A percentile compares a stretch with the other conserved stretches of the same genome.
Evolutionary conservation across 2,113 vertebrate genomes (phyloP).

Genomic region (Poeciliopsis prolifica): DNA sequence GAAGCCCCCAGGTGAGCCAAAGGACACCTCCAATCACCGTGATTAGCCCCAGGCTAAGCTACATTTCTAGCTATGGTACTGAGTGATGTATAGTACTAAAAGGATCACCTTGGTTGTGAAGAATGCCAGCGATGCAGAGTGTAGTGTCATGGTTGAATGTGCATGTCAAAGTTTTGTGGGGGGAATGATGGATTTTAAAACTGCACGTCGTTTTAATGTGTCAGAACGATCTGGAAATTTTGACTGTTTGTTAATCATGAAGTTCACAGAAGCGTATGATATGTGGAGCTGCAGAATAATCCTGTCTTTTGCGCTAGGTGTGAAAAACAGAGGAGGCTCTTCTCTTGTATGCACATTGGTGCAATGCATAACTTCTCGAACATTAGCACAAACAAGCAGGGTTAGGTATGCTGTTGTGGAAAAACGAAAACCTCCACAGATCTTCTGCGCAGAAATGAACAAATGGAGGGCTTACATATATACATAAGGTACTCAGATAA

Average conservation of each 20-base stretch:
- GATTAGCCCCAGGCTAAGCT: conserved; percentile 75
- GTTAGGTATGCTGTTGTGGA: conserved; percentile 4
- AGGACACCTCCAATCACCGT: conserved; percentile 76
- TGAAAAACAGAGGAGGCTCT: conserved; percentile 35
- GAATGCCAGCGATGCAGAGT: conserved; percentile 48
- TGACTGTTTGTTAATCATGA: conserved; percentile 58
- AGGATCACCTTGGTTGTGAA: conserved; percentile 61
- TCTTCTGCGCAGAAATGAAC: conserved; percentile 10
- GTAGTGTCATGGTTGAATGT: conserved; percentile 45
- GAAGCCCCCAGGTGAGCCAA: conserved; percentile 83
- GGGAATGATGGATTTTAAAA: conserved; percentile 59
- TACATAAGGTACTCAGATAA: conserved; percentile 27
- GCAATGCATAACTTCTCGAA: conserved; percentile 21
- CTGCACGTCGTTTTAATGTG: conserved; percentile 47
- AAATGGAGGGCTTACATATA: conserved; percentile 22
- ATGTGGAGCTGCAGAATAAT: conserved; percentile 50
- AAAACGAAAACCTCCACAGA: conserved; percentile 7
- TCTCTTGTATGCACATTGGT: conserved; percentile 7
- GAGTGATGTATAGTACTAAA: conserved; percentile 62
- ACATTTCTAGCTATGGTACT: conserved; percentile 54
- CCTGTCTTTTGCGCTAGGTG: conserved; percentile 29
- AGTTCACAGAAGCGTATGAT: conserved; percentile 37
- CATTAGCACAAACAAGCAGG: conserved; percentile 17
- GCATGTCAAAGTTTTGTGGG: conserved; percentile 53
- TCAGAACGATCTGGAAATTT: conserved; percentile 50